Percentiles rank a stretch among this genome's conserved stretches.
Evolutionary conservation across 2,797 vertebrate species (phyloP).

Genomic region (Typhlichthys subterraneus): DNA sequence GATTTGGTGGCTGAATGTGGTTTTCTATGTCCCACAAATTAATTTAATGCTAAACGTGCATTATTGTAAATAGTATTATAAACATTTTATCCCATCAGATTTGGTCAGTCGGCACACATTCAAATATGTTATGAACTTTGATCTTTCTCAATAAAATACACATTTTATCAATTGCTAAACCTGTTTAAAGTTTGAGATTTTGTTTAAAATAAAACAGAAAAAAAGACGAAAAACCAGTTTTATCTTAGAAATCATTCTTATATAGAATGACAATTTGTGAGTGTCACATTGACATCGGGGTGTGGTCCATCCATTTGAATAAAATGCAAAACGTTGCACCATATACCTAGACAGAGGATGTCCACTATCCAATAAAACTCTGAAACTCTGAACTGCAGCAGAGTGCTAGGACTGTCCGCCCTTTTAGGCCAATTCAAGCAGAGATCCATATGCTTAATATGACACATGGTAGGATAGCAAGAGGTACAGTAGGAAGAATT

Average conservation of each 20-base stretch:
- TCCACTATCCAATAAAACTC: background rate
- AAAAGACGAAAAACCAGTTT: background rate
- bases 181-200: slow-evolving; percentile 25
- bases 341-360: too few species aligned
- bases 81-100: slow-evolving; percentile 31
- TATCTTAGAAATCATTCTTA: background rate
- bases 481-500: background rate
- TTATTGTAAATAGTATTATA: slow-evolving; percentile 67
- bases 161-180: slow-evolving; percentile 30
- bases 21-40: slow-evolving; percentile 4
- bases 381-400: slow-evolving; percentile 66
- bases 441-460: background rate
- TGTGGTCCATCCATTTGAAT: slow-evolving; percentile 39
- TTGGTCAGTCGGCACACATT: slow-evolving; percentile 20
- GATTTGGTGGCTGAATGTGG: slow-evolving; percentile 18
- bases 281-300: slow-evolving; percentile 17
- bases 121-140: slow-evolving; percentile 20
- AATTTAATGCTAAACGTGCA: slow-evolving; percentile 15
- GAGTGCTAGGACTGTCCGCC: slow-evolving; percentile 16
- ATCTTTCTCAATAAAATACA: background rate
- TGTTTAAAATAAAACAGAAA: background rate
- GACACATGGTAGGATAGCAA: background rate
- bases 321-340: slow-evolving; percentile 52
- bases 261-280: slow-evolving; percentile 1
- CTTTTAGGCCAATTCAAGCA: too few species aligned